phyloP scores from a whole-genome alignment of 2,797 vertebrate species.

The Sebastes taczanowskii region DNA sequence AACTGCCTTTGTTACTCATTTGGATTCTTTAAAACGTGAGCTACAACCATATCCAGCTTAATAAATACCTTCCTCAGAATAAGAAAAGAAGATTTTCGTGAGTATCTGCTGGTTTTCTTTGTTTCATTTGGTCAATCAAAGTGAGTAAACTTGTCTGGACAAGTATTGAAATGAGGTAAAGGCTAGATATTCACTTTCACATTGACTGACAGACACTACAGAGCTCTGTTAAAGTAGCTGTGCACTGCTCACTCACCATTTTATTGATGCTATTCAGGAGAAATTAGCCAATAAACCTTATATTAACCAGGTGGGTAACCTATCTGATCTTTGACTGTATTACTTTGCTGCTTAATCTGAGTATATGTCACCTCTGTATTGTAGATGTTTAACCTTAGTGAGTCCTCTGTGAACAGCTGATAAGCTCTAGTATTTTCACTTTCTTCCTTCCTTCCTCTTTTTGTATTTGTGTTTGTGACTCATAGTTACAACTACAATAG shows the following conservation, averaged over 20 bases:
- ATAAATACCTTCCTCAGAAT: neutral
- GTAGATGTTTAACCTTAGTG: neutral
- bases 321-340: neutral
- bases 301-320: neutral
- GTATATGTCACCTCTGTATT: neutral
- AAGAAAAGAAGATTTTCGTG: slow-evolving; percentile 19
- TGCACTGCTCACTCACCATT: neutral
- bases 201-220: neutral
- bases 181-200: neutral
- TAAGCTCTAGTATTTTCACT: neutral
- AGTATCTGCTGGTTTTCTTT: slow-evolving; percentile 61
- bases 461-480: neutral
- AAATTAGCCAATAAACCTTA: fast-evolving
- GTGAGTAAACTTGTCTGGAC: slow-evolving; percentile 57
- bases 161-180: neutral
- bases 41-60: neutral
- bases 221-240: neutral
- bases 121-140: slow-evolving; percentile 33
- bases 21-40: neutral
- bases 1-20: neutral
- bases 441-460: neutral
- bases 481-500: neutral
- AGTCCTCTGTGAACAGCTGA: neutral
- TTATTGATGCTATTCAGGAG: neutral
- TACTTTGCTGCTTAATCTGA: neutral